Evolutionary conservation across 2,113 vertebrate species (phyloP).

Genomic region (Pseudolaguvia tuberculata): DNA sequence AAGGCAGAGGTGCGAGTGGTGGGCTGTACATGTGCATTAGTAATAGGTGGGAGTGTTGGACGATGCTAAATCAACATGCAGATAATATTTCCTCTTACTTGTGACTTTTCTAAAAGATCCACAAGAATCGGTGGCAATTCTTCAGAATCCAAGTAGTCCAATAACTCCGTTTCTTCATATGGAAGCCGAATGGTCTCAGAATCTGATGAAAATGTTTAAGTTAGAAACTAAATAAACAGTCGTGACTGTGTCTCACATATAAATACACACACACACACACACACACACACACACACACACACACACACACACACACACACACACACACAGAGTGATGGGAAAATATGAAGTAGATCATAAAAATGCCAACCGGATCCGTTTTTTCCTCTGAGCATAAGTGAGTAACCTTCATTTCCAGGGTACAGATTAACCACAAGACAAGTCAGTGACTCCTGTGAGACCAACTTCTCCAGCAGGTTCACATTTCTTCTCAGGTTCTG

Average conservation of each 20-base stretch:
- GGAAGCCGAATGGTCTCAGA: conserved; percentile 96
- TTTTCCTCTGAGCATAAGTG: conserved; percentile 97
- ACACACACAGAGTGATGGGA: background rate
- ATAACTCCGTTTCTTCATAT: conserved; percentile 92
- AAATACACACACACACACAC: too few species aligned
- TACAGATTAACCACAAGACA: conserved; percentile 97
- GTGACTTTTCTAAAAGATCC: conserved; percentile 97
- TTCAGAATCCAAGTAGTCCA: conserved; percentile 96
- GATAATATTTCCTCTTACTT: conserved; percentile 67
- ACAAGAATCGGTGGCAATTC: conserved; percentile 96
- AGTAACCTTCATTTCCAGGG: conserved; percentile 97
- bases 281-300: too few species aligned
- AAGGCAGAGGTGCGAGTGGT: background rate
- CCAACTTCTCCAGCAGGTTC: conserved; percentile 96
- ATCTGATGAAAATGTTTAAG: conserved; percentile 64
- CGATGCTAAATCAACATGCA: background rate
- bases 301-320: too few species aligned
- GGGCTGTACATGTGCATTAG: background rate
- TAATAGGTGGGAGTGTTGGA: too few species aligned
- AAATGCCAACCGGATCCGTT: conserved; percentile 84
- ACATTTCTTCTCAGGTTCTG: conserved; percentile 98
- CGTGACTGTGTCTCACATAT: too few species aligned
- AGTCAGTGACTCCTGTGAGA: conserved; percentile 91
- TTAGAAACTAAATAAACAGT: too few species aligned
- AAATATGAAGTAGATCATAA: background rate